Evolutionary conservation across 2,113 vertebrate species (phyloP), one percentile per base, ranked within the genome.

Genomic region (Ibidorhyncha struthersii): DNA sequence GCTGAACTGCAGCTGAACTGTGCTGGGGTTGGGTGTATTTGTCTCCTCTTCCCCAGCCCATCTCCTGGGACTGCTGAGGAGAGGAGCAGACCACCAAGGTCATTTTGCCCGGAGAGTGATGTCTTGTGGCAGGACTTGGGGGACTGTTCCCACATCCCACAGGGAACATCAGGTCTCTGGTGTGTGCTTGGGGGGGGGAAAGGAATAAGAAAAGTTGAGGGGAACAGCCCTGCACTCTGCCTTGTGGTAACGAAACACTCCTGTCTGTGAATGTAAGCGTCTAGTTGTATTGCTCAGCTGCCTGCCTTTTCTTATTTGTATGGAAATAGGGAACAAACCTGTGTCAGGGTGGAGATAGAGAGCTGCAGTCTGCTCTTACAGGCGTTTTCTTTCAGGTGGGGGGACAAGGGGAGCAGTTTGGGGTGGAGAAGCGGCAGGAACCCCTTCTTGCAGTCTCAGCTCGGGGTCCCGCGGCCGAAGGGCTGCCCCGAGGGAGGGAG

Each of bases 301-400:
- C 65, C 52, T 70, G 41, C 67, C 53, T 89, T 91, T 77, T 79
- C 89, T 90, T 72, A 66, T 96, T 95, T 85, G 50, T 84, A 55
- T 89, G 96, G 96, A 94, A 97, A 94, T 61, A 27, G 8, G 66
- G 80, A 83, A 62, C 2, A 2, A 53, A 20, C n/a, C 1, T 1
- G 43, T 49, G 88, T 78, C 52, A 17, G 63, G 38, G 47, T 41
- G 34, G 95, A 89, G 79, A 29, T 14, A 2, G n/a, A 47, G 78
- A 45, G 27, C 93, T 50, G 83, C 59, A 59, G 87, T 21, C 74
- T 82, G 66, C 9, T 86, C 49, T 71, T 61, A 5, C 70, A 21
- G 77, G 26, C 5, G 1, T 38, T 91, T 89, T 70, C 32, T n/a
- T 88, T 40, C 2, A 58, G 34, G 10, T 4, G 13, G 43, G 13